Percentiles rank a stretch among this genome's conserved stretches.
These are phyloP conservation scores for Charadrius vociferus DNA, from an alignment of 2,113 vertebrate genomes.

Conservation along the genomic window DNA sequence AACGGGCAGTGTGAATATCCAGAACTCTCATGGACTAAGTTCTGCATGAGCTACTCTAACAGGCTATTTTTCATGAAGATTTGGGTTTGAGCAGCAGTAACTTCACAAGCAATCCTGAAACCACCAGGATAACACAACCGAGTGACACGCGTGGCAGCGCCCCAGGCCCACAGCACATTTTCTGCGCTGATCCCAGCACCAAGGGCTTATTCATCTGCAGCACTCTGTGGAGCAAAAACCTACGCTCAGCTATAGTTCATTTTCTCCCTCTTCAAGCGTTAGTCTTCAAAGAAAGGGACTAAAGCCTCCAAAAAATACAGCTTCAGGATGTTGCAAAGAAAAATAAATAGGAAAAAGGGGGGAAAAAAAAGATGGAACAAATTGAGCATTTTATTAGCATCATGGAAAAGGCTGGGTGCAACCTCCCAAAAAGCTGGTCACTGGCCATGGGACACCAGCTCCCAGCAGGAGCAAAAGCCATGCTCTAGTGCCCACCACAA, in stretches of 20 bases:
- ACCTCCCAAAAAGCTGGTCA: not conserved
- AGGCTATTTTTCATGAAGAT: not conserved
- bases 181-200: not conserved
- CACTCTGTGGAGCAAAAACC: not conserved
- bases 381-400: not conserved
- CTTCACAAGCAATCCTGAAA: not conserved
- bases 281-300: not conserved
- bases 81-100: not conserved
- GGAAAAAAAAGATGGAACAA: not conserved
- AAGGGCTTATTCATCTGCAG: not conserved
- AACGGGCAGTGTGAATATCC: not conserved
- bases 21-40: not conserved
- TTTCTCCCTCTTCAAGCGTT: not conserved
- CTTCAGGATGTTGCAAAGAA: not conserved
- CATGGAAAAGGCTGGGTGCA: not conserved
- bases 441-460: not conserved
- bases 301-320: not conserved
- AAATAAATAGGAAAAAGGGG: rapidly evolving
- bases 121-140: not conserved
- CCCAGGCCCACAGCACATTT: not conserved
- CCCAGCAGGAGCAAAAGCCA: not conserved
- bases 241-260: rapidly evolving
- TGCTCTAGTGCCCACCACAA: not conserved
- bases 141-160: rapidly evolving
- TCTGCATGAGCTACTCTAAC: not conserved